Base-by-base conservation (phyloP, 2,888 invertebrate genomes). In the Bembecia ichneumoniformis region DNA sequence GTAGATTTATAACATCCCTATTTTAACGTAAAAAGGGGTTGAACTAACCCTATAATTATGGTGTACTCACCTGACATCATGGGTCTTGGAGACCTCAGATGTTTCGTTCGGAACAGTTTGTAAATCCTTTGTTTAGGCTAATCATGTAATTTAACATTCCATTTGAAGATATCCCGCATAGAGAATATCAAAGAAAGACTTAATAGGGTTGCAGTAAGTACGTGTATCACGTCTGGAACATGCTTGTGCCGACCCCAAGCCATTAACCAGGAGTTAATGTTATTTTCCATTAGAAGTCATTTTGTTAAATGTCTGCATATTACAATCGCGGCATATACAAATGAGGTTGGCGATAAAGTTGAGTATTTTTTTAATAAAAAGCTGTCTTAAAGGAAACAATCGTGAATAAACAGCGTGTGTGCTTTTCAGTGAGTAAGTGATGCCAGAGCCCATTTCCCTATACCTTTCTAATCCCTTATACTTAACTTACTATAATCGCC, bases 101-200 rank as follows among this genome's bases (percentile, higher is more conserved):
- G 28, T 28, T 28, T 28, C 9, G 9, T 28, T 28, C 28, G 7
- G 28, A 28, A 28, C 2, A 28, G 28, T 28, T 9, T 28, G 28
- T 28, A 9, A 28, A 28, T 28, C 72, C 75, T 81, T 78, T 81
- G 78, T 80, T 74, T 68, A 58, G 5, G 59, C 64, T 82, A 79
- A 82, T 79, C 75, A 70, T 70, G 58, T 70, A 70, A 68, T 82
- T 78, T 64, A 53, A 58, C 63, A 80, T 83, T 82, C 77, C 63
- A 71, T 76, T 77, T 77, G 68, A 60, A 16, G 58, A 58, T 52
- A 55, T 58, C 58, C 49, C 47, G 57, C 63, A 73, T 68, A 72
- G 61, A 57, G 71, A 69, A 70, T 74, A 51, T 51, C 55, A 62
- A 62, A 61, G 57, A 58, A 60, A 58, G 55, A 13, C 40, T 14